A percentile compares a stretch with the other conserved stretches of the same genome.
phyloP scores from a whole-genome alignment of 2,113 vertebrate species.

The Octodon degus region DNA sequence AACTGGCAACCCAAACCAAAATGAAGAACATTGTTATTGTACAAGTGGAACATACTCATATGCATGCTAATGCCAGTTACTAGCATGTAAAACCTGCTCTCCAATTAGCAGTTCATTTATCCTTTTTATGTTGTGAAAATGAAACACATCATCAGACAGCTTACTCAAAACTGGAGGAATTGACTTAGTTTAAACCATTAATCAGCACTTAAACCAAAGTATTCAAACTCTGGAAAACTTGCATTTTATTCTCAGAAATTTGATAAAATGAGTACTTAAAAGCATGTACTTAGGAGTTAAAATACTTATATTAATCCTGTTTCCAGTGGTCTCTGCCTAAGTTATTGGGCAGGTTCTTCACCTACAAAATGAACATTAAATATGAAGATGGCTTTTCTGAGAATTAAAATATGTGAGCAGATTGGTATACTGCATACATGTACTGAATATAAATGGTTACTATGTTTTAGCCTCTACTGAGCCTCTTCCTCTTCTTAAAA shows the following conservation, averaged over 20 bases:
- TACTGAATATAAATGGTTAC: background rate
- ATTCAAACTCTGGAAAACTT: background rate
- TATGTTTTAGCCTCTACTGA: background rate
- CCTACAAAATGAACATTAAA: background rate
- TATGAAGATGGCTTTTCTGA: background rate
- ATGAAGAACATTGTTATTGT: background rate
- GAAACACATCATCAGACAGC: background rate
- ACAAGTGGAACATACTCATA: background rate
- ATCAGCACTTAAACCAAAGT: background rate
- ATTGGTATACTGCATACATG: background rate
- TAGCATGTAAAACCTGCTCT: background rate
- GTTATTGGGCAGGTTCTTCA: background rate
- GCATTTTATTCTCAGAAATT: background rate
- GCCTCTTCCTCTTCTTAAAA: background rate
- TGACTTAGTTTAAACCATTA: background rate
- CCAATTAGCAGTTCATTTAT: background rate
- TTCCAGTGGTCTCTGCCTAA: background rate
- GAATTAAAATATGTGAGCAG: background rate
- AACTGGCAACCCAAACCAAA: background rate
- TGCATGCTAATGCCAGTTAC: background rate
- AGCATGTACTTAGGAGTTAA: background rate
- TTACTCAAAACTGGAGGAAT: background rate
- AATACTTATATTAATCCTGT: background rate
- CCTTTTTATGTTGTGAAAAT: background rate
- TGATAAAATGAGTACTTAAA: background rate